A percentile compares a stretch with the other conserved stretches of the same genome.
Evolutionary conservation across 2,113 vertebrate species (phyloP).

Genomic region (Paedocypris sp.): DNA sequence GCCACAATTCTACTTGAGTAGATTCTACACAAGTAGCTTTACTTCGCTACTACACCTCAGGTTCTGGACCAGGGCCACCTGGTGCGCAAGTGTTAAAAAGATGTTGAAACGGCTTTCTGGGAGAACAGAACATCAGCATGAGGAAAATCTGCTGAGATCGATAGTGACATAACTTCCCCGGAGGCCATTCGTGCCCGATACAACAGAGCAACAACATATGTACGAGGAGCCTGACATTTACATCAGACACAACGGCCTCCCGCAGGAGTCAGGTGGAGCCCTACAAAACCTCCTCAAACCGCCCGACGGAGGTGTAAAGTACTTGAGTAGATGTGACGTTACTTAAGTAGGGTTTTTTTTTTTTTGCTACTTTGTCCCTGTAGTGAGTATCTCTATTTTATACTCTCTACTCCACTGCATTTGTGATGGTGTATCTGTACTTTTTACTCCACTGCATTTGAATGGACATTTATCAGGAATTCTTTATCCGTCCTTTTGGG

Average conservation of each 20-base stretch:
- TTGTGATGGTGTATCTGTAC: too few relatives aligned
- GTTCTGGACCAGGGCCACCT: background rate
- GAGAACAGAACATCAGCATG: constrained; percentile 24
- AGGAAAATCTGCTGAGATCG: constrained; percentile 24
- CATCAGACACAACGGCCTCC: constrained; percentile 29
- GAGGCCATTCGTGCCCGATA: constrained; percentile 37
- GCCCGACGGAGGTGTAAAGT: too few relatives aligned
- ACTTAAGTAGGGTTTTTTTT: too few relatives aligned
- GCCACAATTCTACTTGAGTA: too few relatives aligned
- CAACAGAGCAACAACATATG: constrained; percentile 19
- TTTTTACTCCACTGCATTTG: too few relatives aligned
- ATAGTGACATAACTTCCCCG: constrained; percentile 33
- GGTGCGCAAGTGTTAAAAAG: constrained; percentile 6
- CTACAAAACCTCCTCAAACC: too few relatives aligned
- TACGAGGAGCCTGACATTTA: constrained; percentile 34
- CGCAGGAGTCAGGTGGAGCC: constrained; percentile 20
- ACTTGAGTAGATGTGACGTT: too few relatives aligned
- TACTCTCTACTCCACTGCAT: too few relatives aligned
- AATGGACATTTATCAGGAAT: too few relatives aligned
- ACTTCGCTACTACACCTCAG: background rate
- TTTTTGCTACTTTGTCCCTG: too few relatives aligned
- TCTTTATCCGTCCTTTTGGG: too few relatives aligned
- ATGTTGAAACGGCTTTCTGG: constrained; percentile 7
- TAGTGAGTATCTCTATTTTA: too few relatives aligned
- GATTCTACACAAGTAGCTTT: background rate